phyloP scores from a whole-genome alignment of 2,797 vertebrate species.

The Anomalospiza imberbis region DNA sequence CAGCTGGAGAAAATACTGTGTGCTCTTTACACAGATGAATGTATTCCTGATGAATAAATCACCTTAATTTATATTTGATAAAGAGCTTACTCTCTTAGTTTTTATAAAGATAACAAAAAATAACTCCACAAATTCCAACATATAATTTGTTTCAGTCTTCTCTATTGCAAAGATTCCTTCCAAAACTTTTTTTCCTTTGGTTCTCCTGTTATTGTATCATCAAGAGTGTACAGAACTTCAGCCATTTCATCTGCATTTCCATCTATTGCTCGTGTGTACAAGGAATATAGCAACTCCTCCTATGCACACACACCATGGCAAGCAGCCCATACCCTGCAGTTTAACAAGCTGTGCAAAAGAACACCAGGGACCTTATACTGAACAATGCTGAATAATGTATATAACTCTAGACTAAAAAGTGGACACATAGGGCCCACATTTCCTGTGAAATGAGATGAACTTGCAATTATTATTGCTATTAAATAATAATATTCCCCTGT shows the following conservation, averaged over 20 bases:
- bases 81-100: not conserved
- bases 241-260: not conserved
- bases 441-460: not conserved
- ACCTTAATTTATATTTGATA: not conserved
- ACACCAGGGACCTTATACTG: not conserved
- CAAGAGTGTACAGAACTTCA: not conserved
- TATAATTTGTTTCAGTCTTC: not conserved
- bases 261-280: not conserved
- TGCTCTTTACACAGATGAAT: not conserved
- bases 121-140: not conserved
- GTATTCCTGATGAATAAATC: not conserved
- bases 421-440: not conserved
- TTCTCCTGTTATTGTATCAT: not conserved
- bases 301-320: fast-evolving
- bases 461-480: not conserved
- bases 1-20: not conserved
- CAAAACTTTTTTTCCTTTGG: not conserved
- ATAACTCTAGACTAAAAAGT: not conserved
- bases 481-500: not conserved
- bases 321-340: not conserved
- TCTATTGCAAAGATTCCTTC: not conserved
- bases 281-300: not conserved
- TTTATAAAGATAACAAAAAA: not conserved
- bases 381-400: not conserved
- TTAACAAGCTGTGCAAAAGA: not conserved